Evolutionary conservation across 2,113 vertebrate genomes (phyloP).

Genomic region (Oncorhynchus mykiss): DNA sequence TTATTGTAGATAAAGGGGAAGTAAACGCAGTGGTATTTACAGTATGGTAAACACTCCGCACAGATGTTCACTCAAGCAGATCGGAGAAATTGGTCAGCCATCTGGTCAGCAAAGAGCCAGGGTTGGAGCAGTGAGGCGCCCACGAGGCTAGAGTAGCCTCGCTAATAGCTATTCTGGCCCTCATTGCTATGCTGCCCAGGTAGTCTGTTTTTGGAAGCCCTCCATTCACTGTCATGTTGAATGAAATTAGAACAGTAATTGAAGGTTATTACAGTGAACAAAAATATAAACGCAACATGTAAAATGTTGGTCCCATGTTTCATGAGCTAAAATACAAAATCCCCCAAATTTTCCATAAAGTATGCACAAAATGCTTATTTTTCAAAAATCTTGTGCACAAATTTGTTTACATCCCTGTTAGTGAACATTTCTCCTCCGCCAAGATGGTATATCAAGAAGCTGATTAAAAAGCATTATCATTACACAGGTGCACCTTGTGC

Average conservation of each 20-base stretch:
- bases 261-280: slow-evolving; percentile 41
- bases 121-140: background rate
- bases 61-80: background rate
- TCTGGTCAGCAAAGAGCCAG: slow-evolving; percentile 3
- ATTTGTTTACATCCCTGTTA: no score
- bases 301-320: no score
- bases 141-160: slow-evolving; percentile 1
- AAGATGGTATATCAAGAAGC: no score
- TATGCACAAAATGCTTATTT: no score
- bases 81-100: background rate
- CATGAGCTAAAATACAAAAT: no score
- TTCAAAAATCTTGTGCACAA: no score
- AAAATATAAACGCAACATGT: no score
- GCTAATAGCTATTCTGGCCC: slow-evolving; percentile 11
- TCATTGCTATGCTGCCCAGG: slow-evolving; percentile 54
- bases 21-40: slow-evolving; percentile 18
- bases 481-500: no score
- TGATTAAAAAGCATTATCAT: no score
- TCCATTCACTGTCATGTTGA: slow-evolving; percentile 58
- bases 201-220: slow-evolving; percentile 46
- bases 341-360: no score
- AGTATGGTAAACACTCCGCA: background rate
- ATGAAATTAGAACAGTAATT: slow-evolving; percentile 56
- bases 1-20: background rate
- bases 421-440: no score